Conservation (phyloP, 1,140 invertebrate genomes). For the Limonius californicus region DNA sequence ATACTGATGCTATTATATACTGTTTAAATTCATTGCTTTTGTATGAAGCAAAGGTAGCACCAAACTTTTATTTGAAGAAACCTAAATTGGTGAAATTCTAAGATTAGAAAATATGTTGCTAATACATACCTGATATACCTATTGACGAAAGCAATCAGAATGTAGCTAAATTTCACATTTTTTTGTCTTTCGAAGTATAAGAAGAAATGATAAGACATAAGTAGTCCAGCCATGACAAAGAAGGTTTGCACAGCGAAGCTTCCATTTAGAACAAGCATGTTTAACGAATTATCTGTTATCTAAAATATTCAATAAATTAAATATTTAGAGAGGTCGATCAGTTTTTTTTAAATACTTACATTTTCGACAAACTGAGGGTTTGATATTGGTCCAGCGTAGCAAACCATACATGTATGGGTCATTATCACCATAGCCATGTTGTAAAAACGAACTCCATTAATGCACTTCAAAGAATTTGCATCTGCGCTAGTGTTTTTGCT, state of each 20-base stretch:
- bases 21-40: no score
- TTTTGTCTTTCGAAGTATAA: not conserved
- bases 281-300: not conserved
- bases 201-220: not conserved
- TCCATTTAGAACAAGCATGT: not conserved
- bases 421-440: constrained; percentile 33
- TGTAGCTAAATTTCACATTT: not conserved
- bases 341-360: not conserved
- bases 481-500: constrained; percentile 22
- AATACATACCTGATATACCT: not conserved
- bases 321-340: not conserved
- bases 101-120: no score
- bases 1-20: no score
- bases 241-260: not conserved
- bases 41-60: no score
- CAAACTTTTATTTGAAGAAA: no score
- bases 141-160: not conserved
- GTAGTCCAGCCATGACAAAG: not conserved
- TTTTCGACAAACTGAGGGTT: not conserved
- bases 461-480: constrained; percentile 22
- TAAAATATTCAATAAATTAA: not conserved
- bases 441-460: constrained; percentile 37
- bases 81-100: no score
- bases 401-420: constrained; percentile 31
- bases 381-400: constrained; percentile 25